Base-by-base conservation (phyloP, 1,140 invertebrate genomes). In the Coenobita brevimanus region DNA sequence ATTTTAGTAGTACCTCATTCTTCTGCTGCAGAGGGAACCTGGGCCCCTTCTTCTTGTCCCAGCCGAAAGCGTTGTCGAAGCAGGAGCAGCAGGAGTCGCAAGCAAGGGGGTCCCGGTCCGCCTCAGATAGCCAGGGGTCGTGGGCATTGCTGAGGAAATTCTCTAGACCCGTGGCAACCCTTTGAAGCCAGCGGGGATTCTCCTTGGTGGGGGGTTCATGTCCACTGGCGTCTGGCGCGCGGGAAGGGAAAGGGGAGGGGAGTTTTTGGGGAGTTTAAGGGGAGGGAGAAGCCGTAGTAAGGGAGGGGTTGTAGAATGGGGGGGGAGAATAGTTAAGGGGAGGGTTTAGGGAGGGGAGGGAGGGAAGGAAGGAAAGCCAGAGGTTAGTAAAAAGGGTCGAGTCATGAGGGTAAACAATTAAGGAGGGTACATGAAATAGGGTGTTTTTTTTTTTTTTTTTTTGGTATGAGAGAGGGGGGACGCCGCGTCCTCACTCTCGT, bases 131-230 rank as follows among this genome's bases (percentile, higher is more conserved):
- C 90, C 90, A 90, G 38, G 90, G 90, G 80, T 90, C 90, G 88
- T 90, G 89, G 62, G 90, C 90, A 88, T 90, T 90, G 87, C 83
- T 90, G 67, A 90, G 67, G 80, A 90, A 90, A 71, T 88, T 90
- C 85, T 90, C 90, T 38, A 90, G 46, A 41, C 90, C 90, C 50
- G 87, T 89, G 84, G 84, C 69, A 54, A 90, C 21, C 71, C 80
- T 50, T 67, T 89, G 79, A 36, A 90, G 62, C 90, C 90, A 89
- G 27, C 82, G 82, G n/a, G 90, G 90, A 8, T 57, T 69, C 69
- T 82, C 64, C 69, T 85, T 82, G 33, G 24, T 27, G 33, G 82
- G 79, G 67, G 82, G 60, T 43, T 87, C 83, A 43, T 82, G 83
- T 24, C 88, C 87, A 36, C 88, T 84, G 13, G 88, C 87, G 30